Conservation (phyloP, 2,113 vertebrate genomes). For the Plecotus auritus region DNA sequence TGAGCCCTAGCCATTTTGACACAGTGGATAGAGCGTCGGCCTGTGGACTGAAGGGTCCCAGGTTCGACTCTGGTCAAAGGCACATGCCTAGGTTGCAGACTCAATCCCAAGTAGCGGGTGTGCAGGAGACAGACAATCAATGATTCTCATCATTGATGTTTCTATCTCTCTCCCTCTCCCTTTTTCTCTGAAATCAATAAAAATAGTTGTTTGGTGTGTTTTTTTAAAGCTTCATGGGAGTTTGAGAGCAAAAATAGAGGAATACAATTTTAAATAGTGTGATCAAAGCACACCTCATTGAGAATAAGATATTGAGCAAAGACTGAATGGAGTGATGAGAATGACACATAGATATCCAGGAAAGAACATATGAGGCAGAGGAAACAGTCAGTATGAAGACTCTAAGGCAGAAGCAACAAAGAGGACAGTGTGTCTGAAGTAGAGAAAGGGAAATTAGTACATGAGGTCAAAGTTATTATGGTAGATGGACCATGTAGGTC, state of each 20-base stretch:
- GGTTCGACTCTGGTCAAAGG: too few relatives aligned
- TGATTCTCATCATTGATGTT: too few relatives aligned
- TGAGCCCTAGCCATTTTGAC: too few relatives aligned
- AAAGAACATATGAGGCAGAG: background rate
- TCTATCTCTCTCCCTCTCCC: too few relatives aligned
- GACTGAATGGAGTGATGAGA: background rate
- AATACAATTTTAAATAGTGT: background rate
- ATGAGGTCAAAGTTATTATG: background rate
- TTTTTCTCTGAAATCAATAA: too few relatives aligned
- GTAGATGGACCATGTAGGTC: background rate
- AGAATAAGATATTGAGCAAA: conserved; percentile 11
- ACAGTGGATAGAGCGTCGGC: too few relatives aligned
- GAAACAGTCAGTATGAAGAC: background rate
- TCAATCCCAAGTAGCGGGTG: too few relatives aligned
- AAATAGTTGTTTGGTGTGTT: too few relatives aligned
- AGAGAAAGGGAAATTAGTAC: background rate
- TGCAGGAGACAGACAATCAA: too few relatives aligned
- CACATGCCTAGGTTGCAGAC: too few relatives aligned
- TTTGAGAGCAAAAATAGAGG: background rate
- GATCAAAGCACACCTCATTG: background rate
- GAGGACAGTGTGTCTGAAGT: background rate
- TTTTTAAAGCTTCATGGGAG: background rate
- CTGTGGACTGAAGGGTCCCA: too few relatives aligned
- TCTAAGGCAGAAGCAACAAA: background rate
- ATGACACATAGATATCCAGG: background rate